phyloP scores from a whole-genome alignment of 2,113 vertebrate genomes.

The Poeciliopsis occidentalis region DNA sequence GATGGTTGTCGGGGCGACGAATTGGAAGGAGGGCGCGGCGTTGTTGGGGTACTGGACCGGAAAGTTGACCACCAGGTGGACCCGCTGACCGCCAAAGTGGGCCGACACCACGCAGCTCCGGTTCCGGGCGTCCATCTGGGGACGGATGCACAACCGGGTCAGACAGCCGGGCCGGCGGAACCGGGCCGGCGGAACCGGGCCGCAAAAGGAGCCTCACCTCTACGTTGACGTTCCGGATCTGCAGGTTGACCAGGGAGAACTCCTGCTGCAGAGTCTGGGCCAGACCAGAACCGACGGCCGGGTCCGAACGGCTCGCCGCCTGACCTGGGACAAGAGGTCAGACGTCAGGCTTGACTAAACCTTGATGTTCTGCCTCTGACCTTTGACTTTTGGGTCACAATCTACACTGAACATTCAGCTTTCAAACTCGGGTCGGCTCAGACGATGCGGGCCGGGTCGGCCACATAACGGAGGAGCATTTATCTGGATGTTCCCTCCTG shows the following conservation, averaged over 20 bases:
- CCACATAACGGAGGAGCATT: too few species aligned
- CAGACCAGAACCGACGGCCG: constrained; percentile 81
- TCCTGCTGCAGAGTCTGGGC: constrained; percentile 98
- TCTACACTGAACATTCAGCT: too few species aligned
- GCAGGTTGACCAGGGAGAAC: constrained; percentile 97
- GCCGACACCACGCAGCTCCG: constrained; percentile 93
- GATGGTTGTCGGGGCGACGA: constrained; percentile 92
- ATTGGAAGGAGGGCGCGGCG: constrained; percentile 94
- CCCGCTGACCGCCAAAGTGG: constrained; percentile 89
- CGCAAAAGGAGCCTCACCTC: constrained; percentile 81
- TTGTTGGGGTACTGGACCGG: constrained; percentile 97
- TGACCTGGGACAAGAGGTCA: constrained; percentile 72
- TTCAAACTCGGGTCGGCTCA: too few species aligned
- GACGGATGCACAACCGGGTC: neutral
- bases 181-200: too few species aligned
- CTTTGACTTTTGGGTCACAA: too few species aligned
- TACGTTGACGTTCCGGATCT: constrained; percentile 96
- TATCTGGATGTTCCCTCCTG: too few species aligned
- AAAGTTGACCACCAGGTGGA: constrained; percentile 95
- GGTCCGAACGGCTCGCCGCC: constrained; percentile 82
- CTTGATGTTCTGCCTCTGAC: too few species aligned
- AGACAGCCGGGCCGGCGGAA: neutral
- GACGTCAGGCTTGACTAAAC: neutral
- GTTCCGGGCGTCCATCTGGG: constrained; percentile 93
- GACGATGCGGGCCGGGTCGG: too few species aligned